Evolutionary conservation across 2,113 vertebrate species (phyloP).

Genomic region (Halcyon senegalensis): DNA sequence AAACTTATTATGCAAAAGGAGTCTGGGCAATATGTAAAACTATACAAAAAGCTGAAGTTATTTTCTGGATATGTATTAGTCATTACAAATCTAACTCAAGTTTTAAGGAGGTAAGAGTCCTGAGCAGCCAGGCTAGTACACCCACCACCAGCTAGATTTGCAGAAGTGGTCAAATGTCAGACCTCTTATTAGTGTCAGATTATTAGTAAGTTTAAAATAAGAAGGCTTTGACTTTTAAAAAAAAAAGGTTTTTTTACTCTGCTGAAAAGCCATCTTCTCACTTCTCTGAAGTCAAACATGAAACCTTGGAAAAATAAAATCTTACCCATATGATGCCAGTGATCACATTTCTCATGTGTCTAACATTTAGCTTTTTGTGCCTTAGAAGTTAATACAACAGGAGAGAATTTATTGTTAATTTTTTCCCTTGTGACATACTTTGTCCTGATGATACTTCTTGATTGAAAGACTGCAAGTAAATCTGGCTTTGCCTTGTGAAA

Average conservation of each 20-base stretch:
- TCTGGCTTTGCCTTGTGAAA: slow-evolving; percentile 22
- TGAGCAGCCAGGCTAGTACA: neutral
- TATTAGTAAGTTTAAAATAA: neutral
- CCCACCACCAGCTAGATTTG: neutral
- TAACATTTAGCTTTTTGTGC: neutral
- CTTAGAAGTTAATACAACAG: neutral
- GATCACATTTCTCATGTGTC: neutral
- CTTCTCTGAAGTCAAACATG: neutral
- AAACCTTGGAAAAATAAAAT: neutral
- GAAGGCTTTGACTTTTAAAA: neutral
- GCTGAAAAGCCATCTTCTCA: neutral
- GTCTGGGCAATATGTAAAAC: neutral
- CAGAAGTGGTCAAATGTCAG: neutral
- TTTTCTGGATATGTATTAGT: neutral
- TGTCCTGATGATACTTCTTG: neutral
- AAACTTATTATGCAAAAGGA: neutral
- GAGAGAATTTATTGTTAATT: neutral
- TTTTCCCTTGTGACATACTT: neutral
- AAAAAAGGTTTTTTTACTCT: neutral
- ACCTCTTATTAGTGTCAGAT: neutral
- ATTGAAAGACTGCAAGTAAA: slow-evolving; percentile 10
- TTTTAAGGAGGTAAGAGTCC: neutral
- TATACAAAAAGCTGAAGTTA: neutral
- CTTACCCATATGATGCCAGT: neutral
- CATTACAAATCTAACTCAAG: neutral